A percentile compares a stretch with the other conserved stretches of the same genome.
Evolutionary conservation across 1,140 invertebrate species (phyloP).

Genomic region (Drosophila biarmipes): DNA sequence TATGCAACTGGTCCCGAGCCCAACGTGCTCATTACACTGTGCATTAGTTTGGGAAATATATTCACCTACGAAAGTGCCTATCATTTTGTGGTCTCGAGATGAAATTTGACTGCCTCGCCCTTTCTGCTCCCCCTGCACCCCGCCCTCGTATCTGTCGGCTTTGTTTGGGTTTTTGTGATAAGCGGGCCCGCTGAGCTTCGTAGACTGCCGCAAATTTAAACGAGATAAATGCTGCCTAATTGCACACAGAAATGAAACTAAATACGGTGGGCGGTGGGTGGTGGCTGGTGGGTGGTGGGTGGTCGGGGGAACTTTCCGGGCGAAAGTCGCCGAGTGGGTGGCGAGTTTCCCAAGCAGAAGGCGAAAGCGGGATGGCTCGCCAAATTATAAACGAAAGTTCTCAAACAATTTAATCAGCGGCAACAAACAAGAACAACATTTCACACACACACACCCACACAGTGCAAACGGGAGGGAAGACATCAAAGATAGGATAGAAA

Average conservation of each 20-base stretch:
- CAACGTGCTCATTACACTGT: too few relatives aligned
- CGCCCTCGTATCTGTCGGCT: conserved; percentile 36
- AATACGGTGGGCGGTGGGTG: conserved; percentile 27
- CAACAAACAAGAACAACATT: conserved; percentile 59
- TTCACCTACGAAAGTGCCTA: too few relatives aligned
- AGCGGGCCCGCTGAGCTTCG: conserved; percentile 54
- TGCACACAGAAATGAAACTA: conserved; percentile 50
- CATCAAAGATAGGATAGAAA: conserved; percentile 8
- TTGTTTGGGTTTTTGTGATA: conserved; percentile 60
- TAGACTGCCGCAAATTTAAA: conserved; percentile 67
- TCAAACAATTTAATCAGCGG: conserved; percentile 75
- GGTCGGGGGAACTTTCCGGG: conserved; percentile 26
- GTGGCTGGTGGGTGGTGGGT: conserved; percentile 1
- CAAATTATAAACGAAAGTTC: conserved; percentile 77
- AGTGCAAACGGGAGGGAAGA: neutral
- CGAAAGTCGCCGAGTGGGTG: conserved; percentile 27
- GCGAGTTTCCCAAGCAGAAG: conserved; percentile 10
- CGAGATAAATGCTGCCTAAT: conserved; percentile 74
- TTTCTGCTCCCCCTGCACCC: neutral
- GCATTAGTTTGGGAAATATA: too few relatives aligned
- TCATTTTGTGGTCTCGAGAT: neutral
- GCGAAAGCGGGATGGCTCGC: conserved; percentile 41
- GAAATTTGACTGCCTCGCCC: neutral
- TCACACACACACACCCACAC: conserved; percentile 33
- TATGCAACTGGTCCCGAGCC: too few relatives aligned